phyloP scores from a whole-genome alignment of 2,888 invertebrate genomes.

The Hyposoter didymator region DNA sequence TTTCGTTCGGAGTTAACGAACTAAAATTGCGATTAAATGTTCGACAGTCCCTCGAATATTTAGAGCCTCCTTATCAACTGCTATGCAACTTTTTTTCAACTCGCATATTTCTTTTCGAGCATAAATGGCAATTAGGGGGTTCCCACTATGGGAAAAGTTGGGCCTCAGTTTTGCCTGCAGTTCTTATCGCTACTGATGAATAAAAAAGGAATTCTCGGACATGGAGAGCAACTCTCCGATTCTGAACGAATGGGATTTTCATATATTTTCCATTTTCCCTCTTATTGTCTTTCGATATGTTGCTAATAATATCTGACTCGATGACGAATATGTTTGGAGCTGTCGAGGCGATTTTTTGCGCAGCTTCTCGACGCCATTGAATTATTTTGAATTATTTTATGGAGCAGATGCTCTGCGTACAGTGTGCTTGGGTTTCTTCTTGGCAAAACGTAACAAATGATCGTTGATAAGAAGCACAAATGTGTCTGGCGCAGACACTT shows the following conservation, averaged over 20 bases:
- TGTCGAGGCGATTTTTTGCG: conserved; percentile 36
- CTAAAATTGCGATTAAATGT: conserved; percentile 13
- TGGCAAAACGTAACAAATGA: conserved; percentile 16
- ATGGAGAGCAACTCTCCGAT: background rate
- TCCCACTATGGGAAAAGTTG: conserved; percentile 40
- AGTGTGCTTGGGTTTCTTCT: background rate
- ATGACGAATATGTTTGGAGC: conserved; percentile 43
- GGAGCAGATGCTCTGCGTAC: background rate
- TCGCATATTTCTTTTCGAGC: conserved; percentile 8
- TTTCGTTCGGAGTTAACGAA: background rate
- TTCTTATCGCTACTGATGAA: conserved; percentile 47
- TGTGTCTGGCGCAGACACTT: background rate
- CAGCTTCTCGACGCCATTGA: conserved; percentile 24
- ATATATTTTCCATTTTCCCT: background rate
- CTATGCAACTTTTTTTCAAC: conserved; percentile 11
- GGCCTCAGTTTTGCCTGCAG: conserved; percentile 41
- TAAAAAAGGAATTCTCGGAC: background rate
- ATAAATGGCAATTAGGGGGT: conserved; percentile 46
- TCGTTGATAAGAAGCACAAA: conserved; percentile 21
- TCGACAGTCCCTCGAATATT: conserved; percentile 34
- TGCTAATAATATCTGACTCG: conserved; percentile 28
- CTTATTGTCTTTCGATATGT: background rate
- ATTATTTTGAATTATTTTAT: conserved; percentile 35
- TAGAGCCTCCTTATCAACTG: conserved; percentile 25
- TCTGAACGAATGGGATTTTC: background rate